Evolutionary conservation across 2,797 vertebrate species (phyloP), one percentile per base, ranked within the genome.

Genomic region (Sus cebifrons): DNA sequence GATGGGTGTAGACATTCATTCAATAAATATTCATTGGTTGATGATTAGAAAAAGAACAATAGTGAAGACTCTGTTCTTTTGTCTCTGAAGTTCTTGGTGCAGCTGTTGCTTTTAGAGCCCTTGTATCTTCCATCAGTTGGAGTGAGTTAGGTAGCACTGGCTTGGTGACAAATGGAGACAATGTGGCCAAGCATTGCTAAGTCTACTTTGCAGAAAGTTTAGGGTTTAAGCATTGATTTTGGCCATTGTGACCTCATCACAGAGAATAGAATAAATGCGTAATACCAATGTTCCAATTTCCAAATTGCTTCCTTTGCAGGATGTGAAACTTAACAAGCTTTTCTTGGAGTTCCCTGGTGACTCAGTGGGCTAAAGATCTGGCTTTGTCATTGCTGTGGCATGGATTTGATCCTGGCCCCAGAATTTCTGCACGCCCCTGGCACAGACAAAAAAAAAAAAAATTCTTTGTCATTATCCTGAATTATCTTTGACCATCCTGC

Each of bases 291-390:
- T 67, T 67, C 75, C 21, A 36, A 15, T 20, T 88, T 91, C 73
- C 54, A 78, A 49, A 62, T 60, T 36, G 58, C 54, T 83, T 88
- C 77, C 75, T 92, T 84, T n/a, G 56, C 81, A 92, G 54, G 15
- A 1, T 32, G 29, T 23, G 56, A 77, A 81, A 73, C 29, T 68
- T 64, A 56, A 14, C 29, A 32, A 60, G 18, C 32, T 60, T 86
- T 60, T 27, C 58, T 74, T 81, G 44, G 44, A 49, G 44, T 49
- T 49, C 44, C 44, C 44, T 49, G 44, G 44, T 49, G 44, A 5
- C 44, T 49, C 44, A 10, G 44, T 6, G 44, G 44, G 9, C 9
- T 49, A 49, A 49, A 10, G 9, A 49, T 10, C 44, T 49, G 44
- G 44, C 44, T 49, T 49, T 49, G 44, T 49, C 44, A 6, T 10